Conservation (phyloP, 2,888 invertebrate genomes). For the Drosophila kanekoi region DNA sequence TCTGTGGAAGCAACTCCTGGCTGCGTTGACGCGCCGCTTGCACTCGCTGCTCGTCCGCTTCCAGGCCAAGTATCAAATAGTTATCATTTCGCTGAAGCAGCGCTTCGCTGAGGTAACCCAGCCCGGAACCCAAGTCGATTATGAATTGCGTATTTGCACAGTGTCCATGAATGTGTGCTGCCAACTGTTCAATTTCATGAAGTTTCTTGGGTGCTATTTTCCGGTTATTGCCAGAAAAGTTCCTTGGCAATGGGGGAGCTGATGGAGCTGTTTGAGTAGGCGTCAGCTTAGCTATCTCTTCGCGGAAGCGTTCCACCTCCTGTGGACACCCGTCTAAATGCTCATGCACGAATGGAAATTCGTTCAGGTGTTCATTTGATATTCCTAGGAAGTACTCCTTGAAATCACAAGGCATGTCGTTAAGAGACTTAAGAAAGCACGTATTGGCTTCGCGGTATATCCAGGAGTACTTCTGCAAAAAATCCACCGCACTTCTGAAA, state of each 20-base stretch:
- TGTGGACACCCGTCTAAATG: constrained; percentile 8
- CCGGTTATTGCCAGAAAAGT: constrained; percentile 1
- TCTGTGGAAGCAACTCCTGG: constrained; percentile 86
- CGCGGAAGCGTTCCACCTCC: constrained; percentile 68
- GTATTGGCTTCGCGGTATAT: constrained; percentile 89
- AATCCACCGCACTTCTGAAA: constrained; percentile 86
- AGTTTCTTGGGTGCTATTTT: constrained; percentile 88
- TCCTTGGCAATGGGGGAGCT: neutral
- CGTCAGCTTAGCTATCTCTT: constrained; percentile 63
- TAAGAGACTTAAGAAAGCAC: constrained; percentile 87
- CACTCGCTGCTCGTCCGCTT: constrained; percentile 87
- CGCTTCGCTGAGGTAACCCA: constrained; percentile 91
- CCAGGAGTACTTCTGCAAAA: constrained; percentile 88
- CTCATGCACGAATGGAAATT: constrained; percentile 83
- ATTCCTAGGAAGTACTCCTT: constrained; percentile 84
- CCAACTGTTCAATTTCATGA: constrained; percentile 89
- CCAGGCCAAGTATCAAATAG: constrained; percentile 88
- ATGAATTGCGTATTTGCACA: constrained; percentile 86
- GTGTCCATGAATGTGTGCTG: constrained; percentile 84
- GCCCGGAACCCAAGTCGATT: constrained; percentile 91
- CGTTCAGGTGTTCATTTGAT: constrained; percentile 85
- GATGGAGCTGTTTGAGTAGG: constrained; percentile 42
- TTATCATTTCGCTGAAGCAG: constrained; percentile 87
- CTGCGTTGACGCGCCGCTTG: constrained; percentile 87
- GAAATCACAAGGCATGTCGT: constrained; percentile 87